Evolutionary conservation across 2,888 invertebrate genomes (phyloP), one percentile per base, ranked within the genome.

Genomic region (Scaptomyza cyrtandrae): DNA sequence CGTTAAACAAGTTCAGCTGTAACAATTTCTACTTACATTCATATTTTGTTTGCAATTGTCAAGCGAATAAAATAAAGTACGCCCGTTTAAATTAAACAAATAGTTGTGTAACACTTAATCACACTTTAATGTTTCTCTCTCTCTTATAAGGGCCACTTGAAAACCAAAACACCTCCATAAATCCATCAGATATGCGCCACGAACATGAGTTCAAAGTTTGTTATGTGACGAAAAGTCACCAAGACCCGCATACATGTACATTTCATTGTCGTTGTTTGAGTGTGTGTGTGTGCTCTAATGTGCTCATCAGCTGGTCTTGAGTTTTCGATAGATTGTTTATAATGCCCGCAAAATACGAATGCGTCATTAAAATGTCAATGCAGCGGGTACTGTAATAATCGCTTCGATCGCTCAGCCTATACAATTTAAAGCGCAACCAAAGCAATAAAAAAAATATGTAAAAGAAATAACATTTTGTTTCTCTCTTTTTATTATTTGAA

Each of bases 321-420:
- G 60, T 72, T 59, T 63, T 55, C 13, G 16, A n/a, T 69, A 19
- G 7, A 39, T 68, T 65, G 70, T 74, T 76, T 84, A 84, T 71
- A 48, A 63, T 78, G 70, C 76, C 76, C 84, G 77, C 84, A 74
- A 70, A 58, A 69, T 43, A 56, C 43, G 48, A 73, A 37, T 52
- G 46, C 46, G 50, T 63, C 60, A 71, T 55, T 45, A 27, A 56
- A 49, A 50, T 61, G 43, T 45, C 57, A 64, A 56, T 61, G 48
- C 59, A 66, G 48, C 57, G 62, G 64, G 50, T 24, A 6, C 61
- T 49, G 49, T 70, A 66, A 71, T 52, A 48, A 58, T 61, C 54
- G 53, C 49, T 56, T 27, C 10, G 14, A 16, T 13, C 13, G 37
- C 29, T 37, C 37, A 14, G 16, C 13, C 24, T 1, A 13, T 13